A percentile compares a stretch with the other conserved stretches of the same genome.
phyloP scores from a whole-genome alignment of 2,888 invertebrate species.

The Myopa tessellatipennis region DNA sequence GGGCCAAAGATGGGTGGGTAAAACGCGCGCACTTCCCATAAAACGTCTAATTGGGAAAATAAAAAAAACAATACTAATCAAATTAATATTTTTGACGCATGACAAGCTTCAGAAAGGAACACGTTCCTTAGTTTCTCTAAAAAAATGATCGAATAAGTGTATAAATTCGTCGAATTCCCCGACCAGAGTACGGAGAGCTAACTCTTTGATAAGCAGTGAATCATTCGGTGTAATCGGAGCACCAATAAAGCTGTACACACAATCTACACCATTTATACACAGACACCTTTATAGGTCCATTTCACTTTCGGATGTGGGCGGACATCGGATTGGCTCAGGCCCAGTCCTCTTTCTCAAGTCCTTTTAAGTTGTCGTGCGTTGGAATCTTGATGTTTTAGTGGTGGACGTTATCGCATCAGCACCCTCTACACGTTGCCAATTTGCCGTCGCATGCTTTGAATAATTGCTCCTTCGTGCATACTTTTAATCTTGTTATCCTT shows the following conservation, averaged over 20 bases:
- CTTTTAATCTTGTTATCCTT: constrained; percentile 39
- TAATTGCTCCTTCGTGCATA: constrained; percentile 42
- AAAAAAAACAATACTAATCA: constrained; percentile 28
- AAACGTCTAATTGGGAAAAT: constrained; percentile 26
- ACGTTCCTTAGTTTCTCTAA: too few relatives aligned
- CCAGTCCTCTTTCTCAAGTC: neutral
- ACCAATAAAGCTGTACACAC: too few relatives aligned
- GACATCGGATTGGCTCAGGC: too few relatives aligned
- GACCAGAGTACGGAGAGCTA: too few relatives aligned
- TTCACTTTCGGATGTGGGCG: too few relatives aligned
- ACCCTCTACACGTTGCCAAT: neutral
- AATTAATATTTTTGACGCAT: constrained; percentile 29
- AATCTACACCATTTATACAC: too few relatives aligned
- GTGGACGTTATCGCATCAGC: neutral
- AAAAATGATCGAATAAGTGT: too few relatives aligned
- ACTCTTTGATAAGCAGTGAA: too few relatives aligned
- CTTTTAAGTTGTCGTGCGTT: neutral
- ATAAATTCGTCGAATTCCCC: too few relatives aligned
- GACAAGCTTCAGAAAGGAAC: neutral
- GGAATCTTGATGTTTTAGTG: neutral
- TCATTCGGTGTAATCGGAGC: too few relatives aligned
- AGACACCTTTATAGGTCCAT: too few relatives aligned
- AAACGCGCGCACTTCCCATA: constrained; percentile 9
- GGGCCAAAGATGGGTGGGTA: neutral
- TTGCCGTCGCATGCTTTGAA: constrained; percentile 11